Evolutionary conservation across 92 coral and sea anemone species (phyloP), one percentile per base, ranked within the genome.

Genomic region (Zoanthus sociatus): DNA sequence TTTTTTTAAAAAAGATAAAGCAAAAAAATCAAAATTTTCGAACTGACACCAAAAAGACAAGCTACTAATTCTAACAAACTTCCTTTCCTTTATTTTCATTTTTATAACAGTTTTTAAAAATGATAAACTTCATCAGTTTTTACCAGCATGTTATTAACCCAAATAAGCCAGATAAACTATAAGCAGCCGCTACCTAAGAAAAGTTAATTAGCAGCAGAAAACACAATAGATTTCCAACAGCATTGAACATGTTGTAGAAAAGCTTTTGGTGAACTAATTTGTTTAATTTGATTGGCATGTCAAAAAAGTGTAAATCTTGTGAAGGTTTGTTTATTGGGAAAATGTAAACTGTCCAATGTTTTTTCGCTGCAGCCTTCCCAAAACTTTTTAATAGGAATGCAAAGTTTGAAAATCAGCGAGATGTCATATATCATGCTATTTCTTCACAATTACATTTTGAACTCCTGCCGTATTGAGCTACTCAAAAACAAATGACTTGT

Each of bases 261-360:
- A 10, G 67, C 15, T 30, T 77, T 77, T 77, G 30, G n/a, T 30
- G 9, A 15, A 76, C 20, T 18, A 58, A n/a, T 26, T 30, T 54
- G 14, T 54, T 77, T 12, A 14, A 77, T 54, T 53, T 54, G 82
- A 12, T 42, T 53, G 45, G 54, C 9, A 31, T 77, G 6, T 15
- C 82, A 46, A 33, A 77, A 30, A 77, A 31, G 47, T 14, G 81
- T 26, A 77, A 77, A 77, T 12, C 13, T 5, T 53, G 82, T 77
- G n/a, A 21, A 53, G 10, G 1, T 58, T 44, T 37, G 4, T 37
- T 14, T 44, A 18, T 45, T 26, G 67, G 18, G 12, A 15, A 14
- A 44, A 9, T 58, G 67, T 54, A 66, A 81, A 46, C 70, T 21
- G 16, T 45, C 74, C 60, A 67, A 37, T 37, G 2, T 37, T 66